These are phyloP conservation scores for Loripinus fragilis DNA, from an alignment of 2,888 invertebrate genomes.

Conservation along the genomic window DNA sequence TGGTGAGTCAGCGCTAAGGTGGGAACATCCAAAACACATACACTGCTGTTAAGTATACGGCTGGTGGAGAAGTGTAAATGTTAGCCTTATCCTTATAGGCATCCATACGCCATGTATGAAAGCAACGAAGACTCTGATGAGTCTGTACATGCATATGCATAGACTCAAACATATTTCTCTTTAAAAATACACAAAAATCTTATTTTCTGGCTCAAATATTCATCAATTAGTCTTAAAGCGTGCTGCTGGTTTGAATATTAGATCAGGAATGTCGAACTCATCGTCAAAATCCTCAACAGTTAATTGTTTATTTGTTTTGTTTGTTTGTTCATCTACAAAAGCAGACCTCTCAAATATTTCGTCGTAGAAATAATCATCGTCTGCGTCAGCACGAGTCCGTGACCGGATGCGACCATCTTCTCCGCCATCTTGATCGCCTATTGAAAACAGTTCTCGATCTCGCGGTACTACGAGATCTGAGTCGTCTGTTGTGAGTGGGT, in stretches of 20 bases:
- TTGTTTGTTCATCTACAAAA: slow-evolving; percentile 60
- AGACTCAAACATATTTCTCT: no score
- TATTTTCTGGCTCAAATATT: no score
- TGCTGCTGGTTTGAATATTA: slow-evolving; percentile 44
- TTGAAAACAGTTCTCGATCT: slow-evolving; percentile 60
- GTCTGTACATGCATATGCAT: no score
- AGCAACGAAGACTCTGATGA: no score
- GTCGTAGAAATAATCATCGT: slow-evolving; percentile 65
- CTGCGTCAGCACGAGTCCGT: slow-evolving; percentile 20
- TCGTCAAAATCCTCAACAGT: slow-evolving; percentile 40
- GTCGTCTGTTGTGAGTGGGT: slow-evolving; percentile 42
- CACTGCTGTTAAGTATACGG: no score
- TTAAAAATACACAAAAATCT: no score
- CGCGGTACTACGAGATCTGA: slow-evolving; percentile 23
- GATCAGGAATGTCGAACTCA: slow-evolving; percentile 50
- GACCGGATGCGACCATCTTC: slow-evolving; percentile 37
- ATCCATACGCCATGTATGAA: no score
- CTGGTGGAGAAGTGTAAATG: no score
- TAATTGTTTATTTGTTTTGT: slow-evolving; percentile 51
- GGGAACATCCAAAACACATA: no score
- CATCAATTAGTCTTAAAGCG: neutral
- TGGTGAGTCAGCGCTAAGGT: no score
- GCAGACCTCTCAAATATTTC: slow-evolving; percentile 67
- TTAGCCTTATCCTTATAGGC: no score
- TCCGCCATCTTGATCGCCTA: slow-evolving; percentile 61